Evolutionary conservation across 1,140 invertebrate genomes (phyloP).

Genomic region (Lethocerus indicus): DNA sequence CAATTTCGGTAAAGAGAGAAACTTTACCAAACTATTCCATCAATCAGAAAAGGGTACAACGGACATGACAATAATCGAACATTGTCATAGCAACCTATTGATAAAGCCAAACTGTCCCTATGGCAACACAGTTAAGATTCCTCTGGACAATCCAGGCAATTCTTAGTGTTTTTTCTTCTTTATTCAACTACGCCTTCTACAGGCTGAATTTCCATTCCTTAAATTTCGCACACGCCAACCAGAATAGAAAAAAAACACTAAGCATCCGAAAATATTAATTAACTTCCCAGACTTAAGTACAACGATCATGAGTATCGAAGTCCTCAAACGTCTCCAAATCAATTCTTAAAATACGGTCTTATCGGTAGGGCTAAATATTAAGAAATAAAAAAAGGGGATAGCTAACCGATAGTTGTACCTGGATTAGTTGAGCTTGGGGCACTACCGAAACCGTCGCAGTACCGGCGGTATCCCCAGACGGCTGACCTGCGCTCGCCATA

Average conservation of each 20-base stretch:
- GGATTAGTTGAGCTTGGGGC: slow-evolving; percentile 4
- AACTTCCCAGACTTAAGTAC: neutral
- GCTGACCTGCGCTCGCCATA: slow-evolving; percentile 4
- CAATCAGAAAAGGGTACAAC: neutral
- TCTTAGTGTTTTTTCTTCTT: too few relatives aligned
- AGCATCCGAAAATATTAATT: neutral
- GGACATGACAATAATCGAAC: too few relatives aligned
- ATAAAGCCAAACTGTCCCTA: too few relatives aligned
- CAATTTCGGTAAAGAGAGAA: neutral
- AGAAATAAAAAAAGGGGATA: neutral
- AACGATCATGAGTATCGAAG: neutral
- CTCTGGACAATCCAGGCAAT: too few relatives aligned
- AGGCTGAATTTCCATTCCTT: too few relatives aligned
- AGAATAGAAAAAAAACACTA: neutral
- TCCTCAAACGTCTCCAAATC: neutral
- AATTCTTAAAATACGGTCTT: neutral
- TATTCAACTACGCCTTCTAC: too few relatives aligned
- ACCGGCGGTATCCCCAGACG: too few relatives aligned
- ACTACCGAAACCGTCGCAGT: slow-evolving; percentile 1
- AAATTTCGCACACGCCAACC: neutral
- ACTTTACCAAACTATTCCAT: neutral
- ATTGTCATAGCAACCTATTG: too few relatives aligned
- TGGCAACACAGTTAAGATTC: too few relatives aligned
- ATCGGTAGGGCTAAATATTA: neutral
- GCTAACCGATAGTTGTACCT: neutral